Conservation (phyloP, 2,888 invertebrate species). For the Lottia gigantea region DNA sequence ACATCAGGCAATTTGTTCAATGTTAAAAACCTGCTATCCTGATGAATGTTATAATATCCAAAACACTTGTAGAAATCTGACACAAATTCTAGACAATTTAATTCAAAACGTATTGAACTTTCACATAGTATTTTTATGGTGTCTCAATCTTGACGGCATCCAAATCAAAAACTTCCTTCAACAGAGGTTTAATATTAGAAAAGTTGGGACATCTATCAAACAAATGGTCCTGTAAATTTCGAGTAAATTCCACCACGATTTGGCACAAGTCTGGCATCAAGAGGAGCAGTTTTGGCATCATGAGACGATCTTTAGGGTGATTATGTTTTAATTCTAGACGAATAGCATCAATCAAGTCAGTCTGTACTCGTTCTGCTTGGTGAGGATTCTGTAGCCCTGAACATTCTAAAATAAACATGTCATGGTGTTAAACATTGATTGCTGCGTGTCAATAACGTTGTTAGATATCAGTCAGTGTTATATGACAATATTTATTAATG, state of each 20-base stretch:
- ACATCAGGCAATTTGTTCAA: no score
- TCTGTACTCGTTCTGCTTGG: conserved; percentile 48
- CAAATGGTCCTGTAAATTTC: conserved; percentile 40
- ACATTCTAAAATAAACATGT: conserved; percentile 35
- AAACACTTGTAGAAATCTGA: no score
- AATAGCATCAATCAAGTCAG: conserved; percentile 50
- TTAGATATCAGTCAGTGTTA: no score
- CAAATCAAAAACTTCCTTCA: conserved; percentile 54
- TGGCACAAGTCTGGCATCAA: conserved; percentile 53
- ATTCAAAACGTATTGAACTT: no score
- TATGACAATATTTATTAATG: no score
- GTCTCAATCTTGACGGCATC: not conserved
- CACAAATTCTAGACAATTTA: no score
- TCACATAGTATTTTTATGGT: not conserved
- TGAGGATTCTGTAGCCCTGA: conserved; percentile 32
- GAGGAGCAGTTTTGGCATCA: conserved; percentile 52
- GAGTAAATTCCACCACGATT: conserved; percentile 50
- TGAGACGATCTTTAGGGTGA: conserved; percentile 50
- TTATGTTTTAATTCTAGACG: conserved; percentile 57
- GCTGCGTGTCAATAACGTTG: no score
- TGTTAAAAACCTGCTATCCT: no score
- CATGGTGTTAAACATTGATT: no score
- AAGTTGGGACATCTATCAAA: conserved; percentile 41
- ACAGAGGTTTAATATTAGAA: conserved; percentile 46
- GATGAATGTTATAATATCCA: no score